Evolutionary conservation across 2,113 vertebrate genomes (phyloP).

Genomic region (Ailurus styani): DNA sequence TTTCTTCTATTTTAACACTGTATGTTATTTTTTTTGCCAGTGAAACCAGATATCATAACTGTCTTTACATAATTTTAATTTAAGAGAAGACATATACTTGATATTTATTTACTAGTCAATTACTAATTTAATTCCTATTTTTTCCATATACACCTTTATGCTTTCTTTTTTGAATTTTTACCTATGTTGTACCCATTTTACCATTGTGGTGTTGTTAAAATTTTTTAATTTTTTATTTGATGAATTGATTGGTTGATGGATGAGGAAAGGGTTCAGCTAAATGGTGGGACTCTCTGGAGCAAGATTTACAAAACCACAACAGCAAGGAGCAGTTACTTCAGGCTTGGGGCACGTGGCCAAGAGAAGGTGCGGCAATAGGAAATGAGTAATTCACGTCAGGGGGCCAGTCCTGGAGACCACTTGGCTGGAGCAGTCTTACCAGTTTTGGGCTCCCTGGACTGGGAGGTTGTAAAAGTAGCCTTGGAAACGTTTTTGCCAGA

Average conservation of each 20-base stretch:
- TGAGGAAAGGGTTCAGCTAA: background rate
- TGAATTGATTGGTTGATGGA: background rate
- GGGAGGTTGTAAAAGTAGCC: background rate
- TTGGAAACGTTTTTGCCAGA: background rate
- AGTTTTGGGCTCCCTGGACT: background rate
- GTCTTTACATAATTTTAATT: background rate
- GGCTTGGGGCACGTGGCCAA: background rate
- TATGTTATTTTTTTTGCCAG: background rate
- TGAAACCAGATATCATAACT: background rate
- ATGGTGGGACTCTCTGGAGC: background rate
- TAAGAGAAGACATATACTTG: background rate
- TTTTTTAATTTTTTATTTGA: background rate
- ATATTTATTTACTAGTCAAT: background rate
- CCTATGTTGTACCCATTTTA: background rate
- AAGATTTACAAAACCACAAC: background rate
- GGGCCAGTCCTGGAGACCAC: too few species aligned
- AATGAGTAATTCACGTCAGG: background rate
- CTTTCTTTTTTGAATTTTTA: background rate
- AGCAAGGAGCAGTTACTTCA: background rate
- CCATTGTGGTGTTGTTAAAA: background rate
- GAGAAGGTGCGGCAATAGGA: background rate
- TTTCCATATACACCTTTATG: background rate
- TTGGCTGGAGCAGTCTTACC: background rate
- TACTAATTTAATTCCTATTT: background rate
- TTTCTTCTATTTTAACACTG: background rate